phyloP scores from a whole-genome alignment of 2,888 invertebrate species.

The Epinotia bilunana region DNA sequence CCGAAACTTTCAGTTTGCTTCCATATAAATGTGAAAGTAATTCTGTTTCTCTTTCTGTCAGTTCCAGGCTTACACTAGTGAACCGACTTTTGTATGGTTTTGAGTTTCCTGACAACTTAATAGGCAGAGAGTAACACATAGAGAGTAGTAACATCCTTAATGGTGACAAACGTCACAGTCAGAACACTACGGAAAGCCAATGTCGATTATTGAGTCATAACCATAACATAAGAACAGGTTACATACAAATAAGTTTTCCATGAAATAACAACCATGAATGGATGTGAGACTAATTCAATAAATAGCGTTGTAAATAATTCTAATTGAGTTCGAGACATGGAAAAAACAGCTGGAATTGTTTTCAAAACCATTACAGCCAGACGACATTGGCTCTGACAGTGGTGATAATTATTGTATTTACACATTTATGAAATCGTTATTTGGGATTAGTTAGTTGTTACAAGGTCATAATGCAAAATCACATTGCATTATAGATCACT shows the following conservation, averaged over 20 bases:
- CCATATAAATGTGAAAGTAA: too few relatives aligned
- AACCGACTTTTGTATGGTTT: too few relatives aligned
- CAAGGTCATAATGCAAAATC: background rate
- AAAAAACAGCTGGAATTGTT: background rate
- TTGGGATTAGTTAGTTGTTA: background rate
- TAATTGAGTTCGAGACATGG: background rate
- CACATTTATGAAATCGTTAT: background rate
- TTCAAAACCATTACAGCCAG: background rate
- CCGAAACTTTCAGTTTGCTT: too few relatives aligned
- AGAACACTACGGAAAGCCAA: background rate
- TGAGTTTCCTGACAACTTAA: too few relatives aligned
- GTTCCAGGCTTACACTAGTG: too few relatives aligned
- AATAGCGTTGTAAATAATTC: conserved; percentile 14
- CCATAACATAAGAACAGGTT: too few relatives aligned
- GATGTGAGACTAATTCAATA: conserved; percentile 14
- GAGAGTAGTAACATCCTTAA: too few relatives aligned
- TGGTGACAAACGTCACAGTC: background rate
- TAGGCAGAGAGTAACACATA: too few relatives aligned
- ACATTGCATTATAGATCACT: background rate
- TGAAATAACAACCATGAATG: background rate
- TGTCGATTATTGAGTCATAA: too few relatives aligned
- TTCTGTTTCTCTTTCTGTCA: too few relatives aligned
- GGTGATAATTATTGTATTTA: conserved; percentile 12
- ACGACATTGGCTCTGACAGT: background rate
- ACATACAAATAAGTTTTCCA: background rate